Evolutionary conservation across 2,888 invertebrate genomes (phyloP).

Genomic region (Thera britannica): DNA sequence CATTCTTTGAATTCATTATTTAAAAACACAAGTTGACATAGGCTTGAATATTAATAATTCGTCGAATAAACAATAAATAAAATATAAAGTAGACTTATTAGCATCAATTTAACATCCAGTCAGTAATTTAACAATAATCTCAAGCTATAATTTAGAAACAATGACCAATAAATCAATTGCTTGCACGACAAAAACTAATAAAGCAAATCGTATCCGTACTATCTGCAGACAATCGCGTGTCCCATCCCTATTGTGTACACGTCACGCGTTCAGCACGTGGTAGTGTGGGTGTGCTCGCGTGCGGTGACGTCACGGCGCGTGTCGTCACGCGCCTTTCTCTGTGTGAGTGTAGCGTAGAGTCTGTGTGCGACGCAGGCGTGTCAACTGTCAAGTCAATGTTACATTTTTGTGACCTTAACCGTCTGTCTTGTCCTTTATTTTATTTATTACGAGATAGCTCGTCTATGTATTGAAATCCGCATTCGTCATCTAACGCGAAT

Average conservation of each 20-base stretch:
- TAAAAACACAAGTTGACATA: too few species aligned
- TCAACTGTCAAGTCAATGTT: conserved; percentile 72
- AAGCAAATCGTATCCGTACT: conserved; percentile 13
- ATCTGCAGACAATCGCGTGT: conserved; percentile 20
- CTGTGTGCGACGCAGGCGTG: conserved; percentile 62
- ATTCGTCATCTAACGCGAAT: conserved; percentile 27
- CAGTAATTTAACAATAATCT: conserved; percentile 3
- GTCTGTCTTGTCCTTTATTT: conserved; percentile 68
- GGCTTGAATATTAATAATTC: neutral
- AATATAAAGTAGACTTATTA: neutral
- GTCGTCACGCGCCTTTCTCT: conserved; percentile 59
- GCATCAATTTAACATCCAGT: neutral
- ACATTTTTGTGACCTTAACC: conserved; percentile 85
- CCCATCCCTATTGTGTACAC: conserved; percentile 50
- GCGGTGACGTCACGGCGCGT: conserved; percentile 75
- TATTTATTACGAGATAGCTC: conserved; percentile 39
- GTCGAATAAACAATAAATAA: conserved; percentile 1
- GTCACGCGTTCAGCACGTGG: conserved; percentile 70
- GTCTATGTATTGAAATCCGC: conserved; percentile 37
- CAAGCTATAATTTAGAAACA: conserved; percentile 9
- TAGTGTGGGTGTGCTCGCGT: conserved; percentile 81
- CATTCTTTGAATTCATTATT: too few species aligned
- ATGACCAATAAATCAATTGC: conserved; percentile 10
- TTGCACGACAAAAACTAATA: conserved; percentile 7
- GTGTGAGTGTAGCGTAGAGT: conserved; percentile 54